Evolutionary conservation across 2,888 invertebrate genomes (phyloP).

Genomic region (Drosophila niveifrons): DNA sequence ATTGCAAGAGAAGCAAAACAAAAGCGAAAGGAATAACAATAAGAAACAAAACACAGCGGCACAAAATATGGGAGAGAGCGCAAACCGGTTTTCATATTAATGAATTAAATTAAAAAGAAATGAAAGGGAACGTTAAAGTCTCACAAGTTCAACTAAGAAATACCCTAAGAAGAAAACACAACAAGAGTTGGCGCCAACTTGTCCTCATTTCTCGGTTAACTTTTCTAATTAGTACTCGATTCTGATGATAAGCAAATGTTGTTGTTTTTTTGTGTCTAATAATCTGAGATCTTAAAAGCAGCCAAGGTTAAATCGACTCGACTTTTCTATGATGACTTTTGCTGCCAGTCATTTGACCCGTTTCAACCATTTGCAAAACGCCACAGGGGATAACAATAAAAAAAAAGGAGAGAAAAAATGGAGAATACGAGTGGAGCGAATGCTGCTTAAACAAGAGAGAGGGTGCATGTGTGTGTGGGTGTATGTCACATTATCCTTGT

Average conservation of each 20-base stretch:
- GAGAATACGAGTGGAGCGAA: slow-evolving; percentile 9
- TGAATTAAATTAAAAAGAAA: slow-evolving; percentile 48
- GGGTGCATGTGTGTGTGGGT: slow-evolving; percentile 1
- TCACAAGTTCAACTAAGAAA: neutral
- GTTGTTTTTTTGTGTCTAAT: neutral
- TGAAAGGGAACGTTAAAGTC: neutral
- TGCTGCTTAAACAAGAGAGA: slow-evolving; percentile 8
- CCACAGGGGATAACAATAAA: slow-evolving; percentile 1
- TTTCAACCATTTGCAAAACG: neutral
- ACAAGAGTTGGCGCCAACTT: neutral
- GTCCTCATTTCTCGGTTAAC: neutral
- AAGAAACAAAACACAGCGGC: slow-evolving; percentile 4
- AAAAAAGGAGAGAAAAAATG: slow-evolving; percentile 1
- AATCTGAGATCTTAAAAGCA: neutral
- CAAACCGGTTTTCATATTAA: slow-evolving; percentile 40
- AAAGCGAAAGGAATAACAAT: slow-evolving; percentile 24
- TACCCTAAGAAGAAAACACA: neutral
- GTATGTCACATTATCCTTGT: neutral
- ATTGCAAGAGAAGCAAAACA: slow-evolving; percentile 22
- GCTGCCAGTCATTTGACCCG: neutral
- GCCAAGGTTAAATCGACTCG: slow-evolving; percentile 1
- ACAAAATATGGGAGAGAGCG: neutral
- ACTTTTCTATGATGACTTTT: neutral
- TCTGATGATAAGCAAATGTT: neutral
- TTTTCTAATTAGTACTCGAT: slow-evolving; percentile 1